Evolutionary conservation across 2,888 invertebrate species (phyloP), one percentile per base, ranked within the genome.

Genomic region (Catocala sponsa): DNA sequence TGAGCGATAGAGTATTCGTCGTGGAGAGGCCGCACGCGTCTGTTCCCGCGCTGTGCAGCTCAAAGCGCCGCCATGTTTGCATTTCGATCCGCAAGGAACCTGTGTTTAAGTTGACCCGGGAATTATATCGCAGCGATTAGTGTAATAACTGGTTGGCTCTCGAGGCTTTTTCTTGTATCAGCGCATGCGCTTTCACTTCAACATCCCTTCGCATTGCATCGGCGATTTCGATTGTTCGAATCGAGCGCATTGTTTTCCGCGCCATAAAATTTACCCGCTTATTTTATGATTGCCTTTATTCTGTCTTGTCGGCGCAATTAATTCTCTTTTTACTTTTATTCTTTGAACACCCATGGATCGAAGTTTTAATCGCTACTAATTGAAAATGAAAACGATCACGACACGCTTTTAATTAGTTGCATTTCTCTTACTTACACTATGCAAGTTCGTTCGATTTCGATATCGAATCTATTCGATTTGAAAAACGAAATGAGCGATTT

Each of bases 91-190:
- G 90, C 92, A 90, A 91, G 86, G 90, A 91, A 94, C 94, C 94
- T 93, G 94, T 94, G 94, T 94, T 95, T 94, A 95, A 92, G 92
- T 93, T 93, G 91, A 94, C 92, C 93, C 86, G 88, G 91, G 93
- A 94, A 94, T 94, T 94, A 94, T 95, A 94, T 94, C 92, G 91
- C 88, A 86, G 89, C 94, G 94, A 95, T 94, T 95, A 95, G 94
- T 90, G 93, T 94, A 94, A 94, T 94, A 94, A 94, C 94, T 92
- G 94, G 93, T 92, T 92, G 91, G 89, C 81, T 87, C 85, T 85
- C 81, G 80, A 82, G 83, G 82, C 87, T 90, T 92, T 92, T 92
- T 93, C 89, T 91, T 88, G 86, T 91, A 91, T 88, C 88, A 88
- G 86, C 76, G 76, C 84, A 85, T 86, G 87, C 87, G 88, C 88